These are phyloP conservation scores for Gordius sp. DNA, from an alignment of 2,888 invertebrate species.

Conservation along the genomic window DNA sequence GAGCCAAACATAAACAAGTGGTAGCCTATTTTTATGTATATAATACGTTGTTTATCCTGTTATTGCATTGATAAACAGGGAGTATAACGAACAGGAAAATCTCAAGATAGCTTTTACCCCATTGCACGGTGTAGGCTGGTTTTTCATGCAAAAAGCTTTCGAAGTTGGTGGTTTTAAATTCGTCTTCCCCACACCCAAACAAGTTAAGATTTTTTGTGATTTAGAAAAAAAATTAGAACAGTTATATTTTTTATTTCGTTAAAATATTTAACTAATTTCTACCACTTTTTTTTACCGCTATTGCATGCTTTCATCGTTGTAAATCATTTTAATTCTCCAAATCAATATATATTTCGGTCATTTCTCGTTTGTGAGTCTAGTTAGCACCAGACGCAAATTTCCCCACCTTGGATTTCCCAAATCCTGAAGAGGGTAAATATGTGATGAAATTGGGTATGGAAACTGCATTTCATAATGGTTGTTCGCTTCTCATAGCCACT, in stretches of 20 bases:
- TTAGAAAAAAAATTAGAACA: too few species aligned
- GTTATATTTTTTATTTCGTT: too few species aligned
- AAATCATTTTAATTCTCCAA: too few species aligned
- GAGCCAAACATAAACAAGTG: too few species aligned
- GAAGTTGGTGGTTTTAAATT: slow-evolving; percentile 40
- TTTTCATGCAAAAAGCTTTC: slow-evolving; percentile 48
- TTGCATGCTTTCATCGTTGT: too few species aligned
- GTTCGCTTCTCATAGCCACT: slow-evolving; percentile 60
- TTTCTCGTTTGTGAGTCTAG: too few species aligned
- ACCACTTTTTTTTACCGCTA: too few species aligned
- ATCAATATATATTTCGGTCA: too few species aligned
- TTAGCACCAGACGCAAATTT: slow-evolving; percentile 77
- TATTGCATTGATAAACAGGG: slow-evolving; percentile 22
- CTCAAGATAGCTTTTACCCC: slow-evolving; percentile 62
- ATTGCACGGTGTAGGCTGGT: slow-evolving; percentile 85
- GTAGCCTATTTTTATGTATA: too few species aligned
- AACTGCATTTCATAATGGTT: slow-evolving; percentile 45
- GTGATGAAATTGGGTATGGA: slow-evolving; percentile 40
- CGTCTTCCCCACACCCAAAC: slow-evolving; percentile 29
- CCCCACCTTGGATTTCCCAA: slow-evolving; percentile 81
- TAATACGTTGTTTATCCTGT: too few species aligned
- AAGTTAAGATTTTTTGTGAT: too few species aligned
- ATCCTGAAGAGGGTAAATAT: slow-evolving; percentile 63
- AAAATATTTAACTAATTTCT: too few species aligned
- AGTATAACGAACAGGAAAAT: slow-evolving; percentile 25